Conservation (phyloP, 2,797 vertebrate species). For the Schizopygopsis malacanthus region DNA sequence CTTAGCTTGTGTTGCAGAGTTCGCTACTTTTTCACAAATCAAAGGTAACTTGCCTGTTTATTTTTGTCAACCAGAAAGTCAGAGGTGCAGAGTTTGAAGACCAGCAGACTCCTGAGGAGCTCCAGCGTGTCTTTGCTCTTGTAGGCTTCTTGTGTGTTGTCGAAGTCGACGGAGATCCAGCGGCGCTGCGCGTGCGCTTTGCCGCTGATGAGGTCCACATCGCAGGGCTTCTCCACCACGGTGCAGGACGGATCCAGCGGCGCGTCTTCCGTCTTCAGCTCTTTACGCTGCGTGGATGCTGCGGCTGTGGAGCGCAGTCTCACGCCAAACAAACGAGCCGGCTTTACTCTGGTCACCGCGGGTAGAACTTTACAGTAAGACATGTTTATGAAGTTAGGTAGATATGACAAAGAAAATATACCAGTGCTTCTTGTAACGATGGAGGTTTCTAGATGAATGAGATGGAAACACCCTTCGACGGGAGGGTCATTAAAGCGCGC, state of each 20-base stretch:
- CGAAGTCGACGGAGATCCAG: constrained; percentile 80
- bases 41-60: constrained; percentile 74
- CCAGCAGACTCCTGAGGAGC: constrained; percentile 84
- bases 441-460: constrained; percentile 28
- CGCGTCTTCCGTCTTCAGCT: constrained; percentile 59
- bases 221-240: constrained; percentile 65
- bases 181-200: neutral
- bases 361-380: constrained; percentile 68
- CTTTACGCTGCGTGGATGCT: constrained; percentile 66
- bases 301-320: constrained; percentile 69
- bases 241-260: constrained; percentile 61
- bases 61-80: constrained; percentile 85
- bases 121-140: constrained; percentile 87
- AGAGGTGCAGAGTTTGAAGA: constrained; percentile 86
- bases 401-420: neutral
- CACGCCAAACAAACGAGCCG: constrained; percentile 53
- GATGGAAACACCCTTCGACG: neutral
- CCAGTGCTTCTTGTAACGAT: fast-evolving
- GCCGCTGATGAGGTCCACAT: constrained; percentile 69
- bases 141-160: constrained; percentile 86
- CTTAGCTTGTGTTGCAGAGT: neutral
- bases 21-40: neutral
- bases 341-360: constrained; percentile 58
- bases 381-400: constrained; percentile 62
- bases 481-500: neutral